Evolutionary conservation across 2,888 invertebrate genomes (phyloP), one percentile per base, ranked within the genome.

Genomic region (Xestia rhomboidea): DNA sequence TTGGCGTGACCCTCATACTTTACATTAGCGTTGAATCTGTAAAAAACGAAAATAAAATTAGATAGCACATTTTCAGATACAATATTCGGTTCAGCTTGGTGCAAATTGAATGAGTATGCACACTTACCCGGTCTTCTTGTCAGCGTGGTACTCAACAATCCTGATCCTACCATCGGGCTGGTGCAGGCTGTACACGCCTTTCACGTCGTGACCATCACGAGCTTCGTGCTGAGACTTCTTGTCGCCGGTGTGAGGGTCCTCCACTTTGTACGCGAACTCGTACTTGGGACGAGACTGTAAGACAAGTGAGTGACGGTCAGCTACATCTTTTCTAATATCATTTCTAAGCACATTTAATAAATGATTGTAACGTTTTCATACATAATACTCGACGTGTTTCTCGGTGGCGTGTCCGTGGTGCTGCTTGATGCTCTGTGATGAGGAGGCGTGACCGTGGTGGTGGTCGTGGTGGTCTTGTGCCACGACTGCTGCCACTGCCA

Each of bases 131-230:
- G 62, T 89, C 72, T 79, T 85, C 66, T 87, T 79, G 49, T 87
- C 88, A n/a, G 86, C 88, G 49, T 87, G 74, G 78, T 86, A 84
- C 71, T 90, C 80, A 30, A 91, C 89, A 62, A 88, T 77, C 70
- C 92, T 81, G 86, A 95, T 85, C 85, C 96, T 94, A 72, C 96
- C 95, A 76, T 94, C 94, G 63, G 96, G 93, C 83, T 86, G 73
- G 85, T 96, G 95, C 68, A 97, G 91, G 71, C 94, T 95, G 91
- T 97, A 97, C 87, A 96, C 73, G 63, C 97, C 97, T 89, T 97
- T 96, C 76, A 97, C 97, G 62, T 95, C 96, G 88, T 97, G 96
- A 11, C 97, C 97, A 92, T 97, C 96, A 77, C 96, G 94, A 83
- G 93, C 91, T 91, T 97, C 97, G 67, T 94, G 92, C 87, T 97